Percentiles rank a stretch among this genome's conserved stretches.
phyloP scores from a whole-genome alignment of 92 coral and sea anemone genomes.

The Actinernus sp. region DNA sequence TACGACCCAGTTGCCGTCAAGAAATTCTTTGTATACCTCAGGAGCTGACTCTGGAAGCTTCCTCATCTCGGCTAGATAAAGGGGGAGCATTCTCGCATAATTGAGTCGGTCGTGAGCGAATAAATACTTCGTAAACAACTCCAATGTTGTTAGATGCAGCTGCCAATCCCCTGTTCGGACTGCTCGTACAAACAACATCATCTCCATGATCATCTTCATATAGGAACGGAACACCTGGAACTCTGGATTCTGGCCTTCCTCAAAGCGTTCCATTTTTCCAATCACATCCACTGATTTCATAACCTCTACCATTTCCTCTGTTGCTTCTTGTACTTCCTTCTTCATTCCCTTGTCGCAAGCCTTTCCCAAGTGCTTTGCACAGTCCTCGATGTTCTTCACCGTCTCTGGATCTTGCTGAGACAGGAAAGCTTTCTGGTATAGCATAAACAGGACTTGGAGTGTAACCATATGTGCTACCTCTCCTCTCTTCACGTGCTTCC shows the following conservation, averaged over 20 bases:
- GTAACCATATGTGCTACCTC: slow-evolving; percentile 64
- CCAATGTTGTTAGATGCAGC: slow-evolving; percentile 44
- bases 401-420: background rate
- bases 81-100: slow-evolving; percentile 61
- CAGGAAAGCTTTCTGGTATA: slow-evolving; percentile 52
- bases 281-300: slow-evolving; percentile 19
- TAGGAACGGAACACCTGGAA: slow-evolving; percentile 41
- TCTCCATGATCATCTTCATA: slow-evolving; percentile 61
- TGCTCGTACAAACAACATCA: slow-evolving; percentile 45
- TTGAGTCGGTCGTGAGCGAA: slow-evolving; percentile 66
- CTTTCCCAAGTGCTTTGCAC: slow-evolving; percentile 36
- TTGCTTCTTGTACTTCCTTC: slow-evolving; percentile 12
- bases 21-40: slow-evolving; percentile 38
- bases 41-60: slow-evolving; percentile 27
- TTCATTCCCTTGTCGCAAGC: slow-evolving; percentile 21
- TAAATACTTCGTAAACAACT: slow-evolving; percentile 54
- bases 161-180: slow-evolving; percentile 61
- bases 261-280: slow-evolving; percentile 51
- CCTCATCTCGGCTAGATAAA: slow-evolving; percentile 59
- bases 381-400: slow-evolving; percentile 8
- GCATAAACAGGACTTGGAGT: slow-evolving; percentile 44
- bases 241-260: slow-evolving; percentile 12
- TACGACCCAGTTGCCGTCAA: slow-evolving; percentile 37
- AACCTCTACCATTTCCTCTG: slow-evolving; percentile 17
- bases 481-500: slow-evolving; percentile 59